Conservation (phyloP, 2,888 invertebrate species). For the Steinernema carpocapsae region DNA sequence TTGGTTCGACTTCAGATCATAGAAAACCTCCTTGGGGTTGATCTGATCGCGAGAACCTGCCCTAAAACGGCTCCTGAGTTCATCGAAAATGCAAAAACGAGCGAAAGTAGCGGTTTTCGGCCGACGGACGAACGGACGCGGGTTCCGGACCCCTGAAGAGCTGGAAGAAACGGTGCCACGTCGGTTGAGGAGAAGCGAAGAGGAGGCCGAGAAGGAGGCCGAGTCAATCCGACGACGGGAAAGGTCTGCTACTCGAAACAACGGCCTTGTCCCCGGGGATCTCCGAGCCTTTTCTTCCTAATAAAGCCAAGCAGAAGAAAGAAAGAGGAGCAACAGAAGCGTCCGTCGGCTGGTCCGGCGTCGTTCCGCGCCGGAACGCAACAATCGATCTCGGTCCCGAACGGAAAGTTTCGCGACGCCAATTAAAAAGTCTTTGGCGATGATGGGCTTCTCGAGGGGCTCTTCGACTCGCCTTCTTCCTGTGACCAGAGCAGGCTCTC, state of each 20-base stretch:
- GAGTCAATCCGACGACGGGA: slow-evolving; percentile 6
- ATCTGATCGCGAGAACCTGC: too few relatives aligned
- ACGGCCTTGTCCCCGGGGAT: slow-evolving; percentile 28
- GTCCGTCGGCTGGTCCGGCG: too few relatives aligned
- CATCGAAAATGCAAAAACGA: too few relatives aligned
- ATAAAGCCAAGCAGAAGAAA: slow-evolving; percentile 32
- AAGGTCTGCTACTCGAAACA: slow-evolving; percentile 27
- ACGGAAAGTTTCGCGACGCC: slow-evolving; percentile 23
- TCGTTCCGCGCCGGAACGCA: slow-evolving; percentile 9
- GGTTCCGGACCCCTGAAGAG: too few relatives aligned
- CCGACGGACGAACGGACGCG: too few relatives aligned
- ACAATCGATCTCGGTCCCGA: slow-evolving; percentile 17
- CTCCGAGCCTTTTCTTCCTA: slow-evolving; percentile 28
- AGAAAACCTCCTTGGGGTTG: too few relatives aligned
- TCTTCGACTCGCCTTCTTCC: not conserved
- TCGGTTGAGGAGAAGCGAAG: too few relatives aligned
- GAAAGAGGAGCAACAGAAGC: slow-evolving; percentile 15
- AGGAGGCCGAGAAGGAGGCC: not conserved
- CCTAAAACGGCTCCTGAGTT: too few relatives aligned
- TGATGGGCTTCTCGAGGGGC: slow-evolving; percentile 5
- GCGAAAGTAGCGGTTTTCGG: too few relatives aligned
- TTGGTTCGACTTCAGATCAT: too few relatives aligned
- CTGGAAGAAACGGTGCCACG: too few relatives aligned
- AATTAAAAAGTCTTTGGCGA: slow-evolving; percentile 28
- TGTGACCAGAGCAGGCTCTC: not conserved